Base-by-base conservation (phyloP, 2,888 invertebrate genomes). In the Parelbella ahira region DNA sequence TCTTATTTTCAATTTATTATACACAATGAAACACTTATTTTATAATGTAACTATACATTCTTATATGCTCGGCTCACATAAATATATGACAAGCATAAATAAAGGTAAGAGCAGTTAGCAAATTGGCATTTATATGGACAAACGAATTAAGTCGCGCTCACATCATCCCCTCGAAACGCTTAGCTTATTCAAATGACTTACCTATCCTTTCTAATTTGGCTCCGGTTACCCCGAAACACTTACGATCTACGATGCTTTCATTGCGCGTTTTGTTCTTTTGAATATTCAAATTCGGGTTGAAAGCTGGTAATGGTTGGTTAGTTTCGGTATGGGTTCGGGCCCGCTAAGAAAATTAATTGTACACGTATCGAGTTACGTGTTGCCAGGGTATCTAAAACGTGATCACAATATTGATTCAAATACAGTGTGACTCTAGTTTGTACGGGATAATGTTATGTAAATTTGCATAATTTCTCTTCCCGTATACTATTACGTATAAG, bases 231-330 rank as follows among this genome's bases (percentile, higher is more conserved):
- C 62, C 63, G 63, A 65, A 63, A 66, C 67, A 68, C 68, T 65
- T 60, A 54, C 44, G 49, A 50, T 12, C 45, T 9, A 11, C 47
- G 21, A 34, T 58, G 55, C 12, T 27, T 41, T 33, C 56, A 65
- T 70, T 61, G 61, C 68, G 58, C 58, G 64, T 72, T 76, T 71
- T 66, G 63, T 74, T 54, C 64, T 61, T 68, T 60, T 62, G 61
- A 68, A 77, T 77, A 82, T 82, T 77, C 77, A 82, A 81, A 81
- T 75, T 56, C 52, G 57, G 61, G 63, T 69, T 72, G 73, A 75
- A 69, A 70, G 67, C 64, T 53, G 49, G 79, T 65, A 69, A 80
- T 70, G 83, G 78, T 81, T 81, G 72, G 77, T 79, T 81, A 78
- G 66, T 58, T 63, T 58, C 54, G 65, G 64, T 67, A 77, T 73